Percentiles rank a stretch among this genome's conserved stretches.
These are phyloP conservation scores for Cataglyphis cursor DNA, from an alignment of 2,888 invertebrate genomes.

Conservation along the genomic window DNA sequence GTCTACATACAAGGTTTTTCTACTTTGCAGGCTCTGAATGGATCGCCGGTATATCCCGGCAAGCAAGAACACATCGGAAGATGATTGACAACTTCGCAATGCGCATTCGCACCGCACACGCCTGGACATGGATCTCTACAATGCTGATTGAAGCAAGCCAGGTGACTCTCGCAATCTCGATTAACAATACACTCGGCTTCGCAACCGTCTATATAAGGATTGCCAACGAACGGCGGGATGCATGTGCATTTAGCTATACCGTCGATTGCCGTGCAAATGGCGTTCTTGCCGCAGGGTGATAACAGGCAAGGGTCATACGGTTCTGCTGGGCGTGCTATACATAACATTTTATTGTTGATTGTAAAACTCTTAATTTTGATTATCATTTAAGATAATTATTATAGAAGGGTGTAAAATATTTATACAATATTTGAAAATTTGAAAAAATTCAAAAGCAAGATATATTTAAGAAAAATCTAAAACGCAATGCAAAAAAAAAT, in stretches of 20 bases:
- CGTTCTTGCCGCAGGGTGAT: constrained; percentile 95
- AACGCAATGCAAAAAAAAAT: not conserved
- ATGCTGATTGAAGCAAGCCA: constrained; percentile 94
- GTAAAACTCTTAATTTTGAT: not conserved
- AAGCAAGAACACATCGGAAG: constrained; percentile 94
- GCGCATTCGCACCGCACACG: constrained; percentile 93
- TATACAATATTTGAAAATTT: not conserved
- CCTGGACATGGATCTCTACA: constrained; percentile 95
- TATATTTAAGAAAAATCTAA: not conserved
- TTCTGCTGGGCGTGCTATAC: constrained; percentile 65
- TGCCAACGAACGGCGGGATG: constrained; percentile 95
- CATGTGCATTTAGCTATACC: constrained; percentile 93
- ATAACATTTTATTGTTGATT: not conserved
- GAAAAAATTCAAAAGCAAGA: not conserved
- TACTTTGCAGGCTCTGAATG: constrained; percentile 92
- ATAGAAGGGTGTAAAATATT: not conserved
- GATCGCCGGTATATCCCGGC: constrained; percentile 93
- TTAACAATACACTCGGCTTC: constrained; percentile 94
- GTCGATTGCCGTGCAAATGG: constrained; percentile 91
- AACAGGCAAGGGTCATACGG: constrained; percentile 91
- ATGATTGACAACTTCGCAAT: constrained; percentile 94
- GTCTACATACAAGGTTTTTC: constrained; percentile 76
- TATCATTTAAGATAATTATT: not conserved
- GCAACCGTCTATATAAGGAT: constrained; percentile 93
- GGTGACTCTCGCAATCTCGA: constrained; percentile 92